These are phyloP conservation scores for Drosophila fuyamai DNA, from an alignment of 1,140 invertebrate genomes.

Conservation along the genomic window DNA sequence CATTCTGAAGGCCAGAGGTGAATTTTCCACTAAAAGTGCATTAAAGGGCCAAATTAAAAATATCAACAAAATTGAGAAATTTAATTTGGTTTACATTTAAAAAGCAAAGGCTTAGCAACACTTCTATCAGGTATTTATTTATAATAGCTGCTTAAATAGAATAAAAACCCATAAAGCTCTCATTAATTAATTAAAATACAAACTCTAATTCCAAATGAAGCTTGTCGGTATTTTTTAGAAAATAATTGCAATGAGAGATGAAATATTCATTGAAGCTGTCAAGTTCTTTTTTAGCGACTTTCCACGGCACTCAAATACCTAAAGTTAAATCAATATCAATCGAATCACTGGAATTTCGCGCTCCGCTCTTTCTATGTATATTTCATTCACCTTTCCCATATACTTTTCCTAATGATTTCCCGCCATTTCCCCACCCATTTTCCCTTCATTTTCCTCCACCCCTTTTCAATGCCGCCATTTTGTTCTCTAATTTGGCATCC, in stretches of 20 bases:
- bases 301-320: conserved; percentile 11
- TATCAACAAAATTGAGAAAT: too few relatives aligned
- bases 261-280: conserved; percentile 25
- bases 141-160: too few relatives aligned
- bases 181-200: not conserved
- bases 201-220: not conserved
- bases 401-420: not conserved
- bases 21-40: not conserved
- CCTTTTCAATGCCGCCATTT: conserved; percentile 28
- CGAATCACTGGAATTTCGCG: conserved; percentile 14
- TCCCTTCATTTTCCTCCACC: not conserved
- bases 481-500: conserved; percentile 75
- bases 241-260: conserved; percentile 11
- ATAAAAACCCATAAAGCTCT: too few relatives aligned
- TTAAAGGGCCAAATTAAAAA: not conserved
- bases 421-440: not conserved
- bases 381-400: conserved; percentile 4
- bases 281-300: conserved; percentile 10
- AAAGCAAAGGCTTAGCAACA: too few relatives aligned
- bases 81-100: too few relatives aligned
- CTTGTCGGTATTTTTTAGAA: not conserved
- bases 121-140: too few relatives aligned
- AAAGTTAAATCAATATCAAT: conserved; percentile 39
- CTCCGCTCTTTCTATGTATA: not conserved
- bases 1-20: not conserved